Conservation (phyloP, 2,797 vertebrate species). For the Hippocampus kuda region DNA sequence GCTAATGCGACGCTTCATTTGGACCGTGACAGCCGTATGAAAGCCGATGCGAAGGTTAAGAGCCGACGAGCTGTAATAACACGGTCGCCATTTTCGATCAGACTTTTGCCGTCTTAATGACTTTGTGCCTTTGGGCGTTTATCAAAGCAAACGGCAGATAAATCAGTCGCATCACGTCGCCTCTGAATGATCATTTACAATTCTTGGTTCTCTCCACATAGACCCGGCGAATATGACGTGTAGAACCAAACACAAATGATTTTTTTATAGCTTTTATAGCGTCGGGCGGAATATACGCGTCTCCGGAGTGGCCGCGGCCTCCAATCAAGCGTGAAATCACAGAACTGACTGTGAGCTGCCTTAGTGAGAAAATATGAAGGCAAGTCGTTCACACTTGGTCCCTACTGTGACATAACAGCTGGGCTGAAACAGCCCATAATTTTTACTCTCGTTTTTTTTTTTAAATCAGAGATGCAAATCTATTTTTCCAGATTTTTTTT, state of each 20-base stretch:
- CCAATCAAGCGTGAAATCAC: too few relatives aligned
- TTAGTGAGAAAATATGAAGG: too few relatives aligned
- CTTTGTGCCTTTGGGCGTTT: slow-evolving; percentile 51
- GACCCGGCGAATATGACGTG: not conserved
- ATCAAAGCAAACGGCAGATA: slow-evolving; percentile 46
- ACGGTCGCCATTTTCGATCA: slow-evolving; percentile 35
- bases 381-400: too few relatives aligned
- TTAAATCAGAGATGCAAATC: too few relatives aligned
- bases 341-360: too few relatives aligned
- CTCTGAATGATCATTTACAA: slow-evolving; percentile 40
- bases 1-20: slow-evolving; percentile 14
- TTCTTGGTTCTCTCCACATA: slow-evolving; percentile 15
- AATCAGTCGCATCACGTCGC: slow-evolving; percentile 52
- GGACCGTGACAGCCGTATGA: slow-evolving; percentile 14
- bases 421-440: too few relatives aligned
- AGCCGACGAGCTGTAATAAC: slow-evolving; percentile 34
- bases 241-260: too few relatives aligned
- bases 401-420: too few relatives aligned
- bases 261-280: too few relatives aligned
- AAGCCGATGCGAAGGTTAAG: slow-evolving; percentile 38
- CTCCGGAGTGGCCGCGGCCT: not conserved
- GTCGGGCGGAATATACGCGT: too few relatives aligned
- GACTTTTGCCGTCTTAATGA: slow-evolving; percentile 46
- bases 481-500: too few relatives aligned
- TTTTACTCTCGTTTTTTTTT: too few relatives aligned